These are phyloP conservation scores for Magallana ariakensis DNA, from an alignment of 1,140 invertebrate genomes.

Conservation along the genomic window DNA sequence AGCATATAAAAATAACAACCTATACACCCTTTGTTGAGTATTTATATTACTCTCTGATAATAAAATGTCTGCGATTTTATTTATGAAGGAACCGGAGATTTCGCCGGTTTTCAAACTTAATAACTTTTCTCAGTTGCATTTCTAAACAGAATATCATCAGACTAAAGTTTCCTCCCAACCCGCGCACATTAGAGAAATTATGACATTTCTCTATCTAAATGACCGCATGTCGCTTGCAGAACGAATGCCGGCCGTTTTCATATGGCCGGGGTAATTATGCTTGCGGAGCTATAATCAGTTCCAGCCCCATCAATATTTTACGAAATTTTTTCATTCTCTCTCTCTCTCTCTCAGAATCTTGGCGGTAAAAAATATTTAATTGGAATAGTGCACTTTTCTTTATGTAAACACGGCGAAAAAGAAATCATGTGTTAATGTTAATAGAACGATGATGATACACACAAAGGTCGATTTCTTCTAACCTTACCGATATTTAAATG, in stretches of 20 bases:
- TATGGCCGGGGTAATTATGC: constrained; percentile 30
- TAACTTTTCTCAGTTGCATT: not conserved
- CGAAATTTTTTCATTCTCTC: not conserved
- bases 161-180: not conserved
- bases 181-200: constrained; percentile 13
- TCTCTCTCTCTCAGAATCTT: not conserved
- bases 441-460: too few relatives aligned
- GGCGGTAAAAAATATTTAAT: constrained; percentile 11
- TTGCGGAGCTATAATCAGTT: constrained; percentile 29
- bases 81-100: not conserved
- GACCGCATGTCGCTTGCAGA: constrained; percentile 23
- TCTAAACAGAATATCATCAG: not conserved
- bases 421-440: too few relatives aligned
- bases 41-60: not conserved
- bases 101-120: not conserved
- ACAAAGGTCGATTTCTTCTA: too few relatives aligned
- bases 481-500: too few relatives aligned
- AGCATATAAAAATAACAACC: too few relatives aligned
- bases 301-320: constrained; percentile 26
- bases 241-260: not conserved
- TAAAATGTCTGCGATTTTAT: not conserved
- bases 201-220: constrained; percentile 29
- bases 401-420: too few relatives aligned
- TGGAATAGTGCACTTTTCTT: not conserved
- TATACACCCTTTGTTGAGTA: too few relatives aligned